phyloP scores from a whole-genome alignment of 1,140 invertebrate genomes.

The Drosophila simulans region DNA sequence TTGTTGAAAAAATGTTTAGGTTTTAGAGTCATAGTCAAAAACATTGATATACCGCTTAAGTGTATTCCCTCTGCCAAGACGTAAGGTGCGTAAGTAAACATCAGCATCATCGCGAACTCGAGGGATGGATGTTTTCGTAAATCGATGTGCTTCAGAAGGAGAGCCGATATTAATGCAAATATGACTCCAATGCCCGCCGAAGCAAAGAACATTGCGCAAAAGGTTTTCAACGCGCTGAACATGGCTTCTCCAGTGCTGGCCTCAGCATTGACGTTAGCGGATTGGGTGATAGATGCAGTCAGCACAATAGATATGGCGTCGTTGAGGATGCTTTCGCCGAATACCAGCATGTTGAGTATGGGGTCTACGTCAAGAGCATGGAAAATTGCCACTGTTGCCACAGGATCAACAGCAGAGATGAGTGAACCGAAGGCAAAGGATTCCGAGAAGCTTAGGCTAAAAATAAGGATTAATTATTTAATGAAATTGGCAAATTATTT shows the following conservation, averaged over 20 bases:
- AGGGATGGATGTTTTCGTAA: conserved; percentile 98
- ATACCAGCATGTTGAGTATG: conserved; percentile 98
- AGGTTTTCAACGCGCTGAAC: conserved; percentile 95
- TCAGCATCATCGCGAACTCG: conserved; percentile 99
- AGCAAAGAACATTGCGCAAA: conserved; percentile 99
- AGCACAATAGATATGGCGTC: conserved; percentile 99
- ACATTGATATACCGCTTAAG: conserved; percentile 87
- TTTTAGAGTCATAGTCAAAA: background rate
- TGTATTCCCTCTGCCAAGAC: conserved; percentile 95
- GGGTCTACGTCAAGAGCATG: conserved; percentile 97
- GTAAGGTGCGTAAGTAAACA: conserved; percentile 99
- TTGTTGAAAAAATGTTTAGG: background rate
- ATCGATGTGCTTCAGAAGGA: conserved; percentile 98
- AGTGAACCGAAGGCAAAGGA: conserved; percentile 98
- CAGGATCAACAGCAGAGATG: conserved; percentile 99
- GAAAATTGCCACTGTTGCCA: conserved; percentile 99
- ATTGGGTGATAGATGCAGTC: conserved; percentile 92
- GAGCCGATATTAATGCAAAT: conserved; percentile 96
- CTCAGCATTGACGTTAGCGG: conserved; percentile 66
- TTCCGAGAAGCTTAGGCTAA: conserved; percentile 90
- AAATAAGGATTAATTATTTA: background rate
- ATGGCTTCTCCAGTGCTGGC: conserved; percentile 91
- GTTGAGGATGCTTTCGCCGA: conserved; percentile 99
- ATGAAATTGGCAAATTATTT: background rate
- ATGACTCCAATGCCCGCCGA: conserved; percentile 98